Evolutionary conservation across 2,113 vertebrate species (phyloP).

Genomic region (Numenius arquata): DNA sequence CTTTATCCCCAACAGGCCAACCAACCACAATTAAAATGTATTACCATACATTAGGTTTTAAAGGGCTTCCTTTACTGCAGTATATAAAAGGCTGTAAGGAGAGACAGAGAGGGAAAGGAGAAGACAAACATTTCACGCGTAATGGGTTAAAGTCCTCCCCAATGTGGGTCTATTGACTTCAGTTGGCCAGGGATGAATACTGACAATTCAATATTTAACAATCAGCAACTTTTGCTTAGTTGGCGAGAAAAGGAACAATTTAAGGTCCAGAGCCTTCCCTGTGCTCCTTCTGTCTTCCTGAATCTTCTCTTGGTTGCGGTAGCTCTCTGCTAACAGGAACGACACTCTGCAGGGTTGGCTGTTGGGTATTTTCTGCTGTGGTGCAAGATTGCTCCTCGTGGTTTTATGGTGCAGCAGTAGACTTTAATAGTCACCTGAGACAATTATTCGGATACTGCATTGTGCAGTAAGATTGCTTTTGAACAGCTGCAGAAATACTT

Average conservation of each 20-base stretch:
- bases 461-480: slow-evolving; percentile 30
- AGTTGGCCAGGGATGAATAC: neutral
- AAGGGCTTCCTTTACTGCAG: slow-evolving; percentile 10
- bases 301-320: slow-evolving; percentile 1
- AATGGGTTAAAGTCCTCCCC: slow-evolving; percentile 14
- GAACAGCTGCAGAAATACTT: slow-evolving; percentile 45
- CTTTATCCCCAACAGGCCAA: slow-evolving; percentile 14
- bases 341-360: slow-evolving; percentile 1
- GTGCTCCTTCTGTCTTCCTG: neutral
- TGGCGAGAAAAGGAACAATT: slow-evolving; percentile 14
- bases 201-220: slow-evolving; percentile 36
- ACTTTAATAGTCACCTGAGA: slow-evolving; percentile 57
- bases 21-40: slow-evolving; percentile 15
- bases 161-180: neutral
- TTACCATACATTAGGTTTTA: slow-evolving; percentile 20
- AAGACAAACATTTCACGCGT: neutral
- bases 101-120: neutral
- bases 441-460: slow-evolving; percentile 61
- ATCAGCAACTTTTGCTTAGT: slow-evolving; percentile 46
- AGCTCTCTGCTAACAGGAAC: slow-evolving; percentile 6
- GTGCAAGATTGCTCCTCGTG: slow-evolving; percentile 31
- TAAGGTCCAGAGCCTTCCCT: slow-evolving; percentile 9
- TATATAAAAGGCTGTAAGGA: neutral
- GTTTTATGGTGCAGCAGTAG: slow-evolving; percentile 50
- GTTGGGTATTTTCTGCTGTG: slow-evolving; percentile 54